These are phyloP conservation scores for Ochropleura leucogaster DNA, from an alignment of 2,888 invertebrate species.

Conservation along the genomic window DNA sequence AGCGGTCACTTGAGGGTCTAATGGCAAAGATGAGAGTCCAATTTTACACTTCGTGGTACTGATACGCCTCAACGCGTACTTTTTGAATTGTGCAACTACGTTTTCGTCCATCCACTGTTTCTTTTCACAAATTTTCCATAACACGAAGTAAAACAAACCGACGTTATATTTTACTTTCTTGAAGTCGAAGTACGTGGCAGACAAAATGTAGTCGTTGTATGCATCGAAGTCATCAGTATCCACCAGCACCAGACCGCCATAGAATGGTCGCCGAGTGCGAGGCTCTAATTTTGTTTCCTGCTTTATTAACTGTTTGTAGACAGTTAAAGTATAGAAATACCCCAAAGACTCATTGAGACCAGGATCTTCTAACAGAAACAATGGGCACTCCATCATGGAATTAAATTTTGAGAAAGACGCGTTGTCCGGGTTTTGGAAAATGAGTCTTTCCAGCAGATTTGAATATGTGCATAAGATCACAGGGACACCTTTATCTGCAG, in stretches of 20 bases:
- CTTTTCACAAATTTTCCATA: slow-evolving; percentile 75
- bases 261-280: slow-evolving; percentile 70
- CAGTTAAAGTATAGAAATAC: slow-evolving; percentile 75
- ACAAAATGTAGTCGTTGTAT: slow-evolving; percentile 76
- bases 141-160: slow-evolving; percentile 73
- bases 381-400: slow-evolving; percentile 71
- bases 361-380: slow-evolving; percentile 70
- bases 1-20: slow-evolving; percentile 69
- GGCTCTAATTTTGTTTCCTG: slow-evolving; percentile 69
- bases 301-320: slow-evolving; percentile 72
- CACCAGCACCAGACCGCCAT: slow-evolving; percentile 73
- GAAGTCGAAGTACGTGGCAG: slow-evolving; percentile 73
- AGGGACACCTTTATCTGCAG: slow-evolving; percentile 74
- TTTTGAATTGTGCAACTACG: slow-evolving; percentile 71
- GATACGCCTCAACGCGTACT: slow-evolving; percentile 71
- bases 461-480: slow-evolving; percentile 70
- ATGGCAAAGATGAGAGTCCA: slow-evolving; percentile 72
- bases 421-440: slow-evolving; percentile 7
- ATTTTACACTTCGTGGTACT: slow-evolving; percentile 69
- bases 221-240: slow-evolving; percentile 72
- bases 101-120: slow-evolving; percentile 78
- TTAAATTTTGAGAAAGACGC: slow-evolving; percentile 67
- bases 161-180: slow-evolving; percentile 73
- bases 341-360: slow-evolving; percentile 73
- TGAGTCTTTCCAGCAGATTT: slow-evolving; percentile 71